Evolutionary conservation across 2,797 vertebrate genomes (phyloP), one percentile per base, ranked within the genome.

Genomic region (Gallinago nigripennis): DNA sequence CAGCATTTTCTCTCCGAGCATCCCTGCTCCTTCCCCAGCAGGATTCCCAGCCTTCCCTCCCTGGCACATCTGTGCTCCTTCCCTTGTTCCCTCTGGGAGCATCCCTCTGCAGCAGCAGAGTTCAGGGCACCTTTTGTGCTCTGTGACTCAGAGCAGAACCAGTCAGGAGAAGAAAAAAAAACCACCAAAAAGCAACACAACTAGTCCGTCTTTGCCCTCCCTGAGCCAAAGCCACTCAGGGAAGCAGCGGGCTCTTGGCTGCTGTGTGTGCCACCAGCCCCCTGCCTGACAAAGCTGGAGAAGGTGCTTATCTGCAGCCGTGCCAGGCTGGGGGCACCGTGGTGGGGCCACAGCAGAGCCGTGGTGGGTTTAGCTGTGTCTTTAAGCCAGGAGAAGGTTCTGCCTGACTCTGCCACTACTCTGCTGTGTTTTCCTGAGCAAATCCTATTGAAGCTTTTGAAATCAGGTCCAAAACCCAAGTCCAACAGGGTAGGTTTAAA

Each of bases 371-470:
- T n/a, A 39, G 77, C n/a, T 23, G 39, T n/a, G 79, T 17, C 35
- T 63, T 23, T 17, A 33, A 37, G 41, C 23, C 2, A 0, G 31
- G 56, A 28, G 20, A 12, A 9, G 4, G 6, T 37, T 23, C 30
- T 57, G 39, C 30, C 30, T 2, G 39, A 9, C 25, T 33, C 23
- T 56, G 9, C 28, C 0, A 0, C 51, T 41, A 3, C 70, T 35
- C 43, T 46, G 53, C 53, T 15, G 0, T 2, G 14, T 17, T 86
- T 48, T n/a, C 60, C 51, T 45, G 33, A 81, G 25, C 11, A 50
- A 50, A 70, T 11, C 10, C 2, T 12, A 5, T 20, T n/a, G 80
- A 25, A 35, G 41, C 41, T 57, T 69, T 65, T 48, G 80, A 77
- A 94, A 17, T 0, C 6, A 25, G 11, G 21, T 28, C 20, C 45